Percentiles rank a stretch among this genome's conserved stretches.
Evolutionary conservation across 2,113 vertebrate species (phyloP).

Genomic region (Pelvicachromis taeniatus): DNA sequence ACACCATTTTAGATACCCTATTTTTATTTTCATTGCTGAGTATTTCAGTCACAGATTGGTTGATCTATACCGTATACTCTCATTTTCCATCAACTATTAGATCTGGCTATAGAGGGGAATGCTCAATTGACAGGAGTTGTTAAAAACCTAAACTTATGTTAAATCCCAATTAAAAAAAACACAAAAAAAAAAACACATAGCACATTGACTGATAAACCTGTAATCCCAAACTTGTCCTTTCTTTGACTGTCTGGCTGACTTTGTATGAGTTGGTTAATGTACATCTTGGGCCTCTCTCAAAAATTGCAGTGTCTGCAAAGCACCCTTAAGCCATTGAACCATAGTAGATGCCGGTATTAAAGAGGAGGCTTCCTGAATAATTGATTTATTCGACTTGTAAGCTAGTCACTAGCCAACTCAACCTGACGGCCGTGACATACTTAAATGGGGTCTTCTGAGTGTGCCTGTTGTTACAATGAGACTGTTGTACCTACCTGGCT

Average conservation of each 20-base stretch:
- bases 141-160: neutral
- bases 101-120: neutral
- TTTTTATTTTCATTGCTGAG: neutral
- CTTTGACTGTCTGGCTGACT: neutral
- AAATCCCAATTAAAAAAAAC: neutral
- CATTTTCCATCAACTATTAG: neutral
- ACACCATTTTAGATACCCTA: neutral
- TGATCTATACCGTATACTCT: neutral
- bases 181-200: too few relatives aligned
- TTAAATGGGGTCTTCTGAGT: conserved; percentile 12
- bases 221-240: conserved; percentile 9
- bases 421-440: conserved; percentile 9
- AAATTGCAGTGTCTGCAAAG: conserved; percentile 42
- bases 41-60: neutral
- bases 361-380: conserved; percentile 40
- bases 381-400: conserved; percentile 35
- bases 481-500: neutral
- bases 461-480: conserved; percentile 9
- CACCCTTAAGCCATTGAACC: conserved; percentile 1
- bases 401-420: conserved; percentile 25
- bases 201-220: conserved; percentile 15
- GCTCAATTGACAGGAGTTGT: neutral
- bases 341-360: conserved; percentile 25
- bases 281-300: conserved; percentile 1
- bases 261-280: neutral